Evolutionary conservation across 2,113 vertebrate species (phyloP), one percentile per base, ranked within the genome.

Genomic region (Psephotus haematonotus): DNA sequence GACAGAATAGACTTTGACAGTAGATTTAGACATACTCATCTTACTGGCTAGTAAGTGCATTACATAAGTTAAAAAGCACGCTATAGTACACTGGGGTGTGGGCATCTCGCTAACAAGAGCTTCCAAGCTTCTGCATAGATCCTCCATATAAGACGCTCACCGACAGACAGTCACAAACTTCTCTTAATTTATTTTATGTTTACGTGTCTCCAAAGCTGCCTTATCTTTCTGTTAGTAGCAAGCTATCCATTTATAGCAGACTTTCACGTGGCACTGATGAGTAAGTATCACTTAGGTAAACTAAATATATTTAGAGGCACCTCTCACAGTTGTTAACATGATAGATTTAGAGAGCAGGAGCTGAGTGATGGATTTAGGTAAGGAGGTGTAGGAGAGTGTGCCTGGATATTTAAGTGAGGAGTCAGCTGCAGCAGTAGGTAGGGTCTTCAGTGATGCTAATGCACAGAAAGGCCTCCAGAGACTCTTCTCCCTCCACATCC

Each of bases 251-350:
- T 74, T 80, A 80, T 23, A 94, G 82, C 63, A 86, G 55, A 39
- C 39, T 55, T 90, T 60, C 76, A 82, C 1, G 2, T 90, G 87
- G 17, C 69, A 75, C 50, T 3, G 6, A 70, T 90, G 68, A 90
- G 46, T 84, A 91, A 79, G 83, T 88, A 86, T 59, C 37, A 65
- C 80, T 77, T 72, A 81, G 77, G 74, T 90, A 75, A 88, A 88
- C 72, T 57, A 86, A 88, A 90, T 95, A 43, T 82, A 63, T 92
- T 92, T 90, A 88, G 76, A 79, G 64, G 39, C 28, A 18, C 71
- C 76, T 95, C 68, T 96, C 85, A 47, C n/a, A 78, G 75, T 59
- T 87, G 67, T 93, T 96, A 88, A 28, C 49, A 19, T 63, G 43
- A 27, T 86, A 74, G 79, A 88, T 95, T 86, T 92, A 76, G 62